These are phyloP conservation scores for Pocota personata DNA, from an alignment of 2,888 invertebrate genomes.

Conservation along the genomic window DNA sequence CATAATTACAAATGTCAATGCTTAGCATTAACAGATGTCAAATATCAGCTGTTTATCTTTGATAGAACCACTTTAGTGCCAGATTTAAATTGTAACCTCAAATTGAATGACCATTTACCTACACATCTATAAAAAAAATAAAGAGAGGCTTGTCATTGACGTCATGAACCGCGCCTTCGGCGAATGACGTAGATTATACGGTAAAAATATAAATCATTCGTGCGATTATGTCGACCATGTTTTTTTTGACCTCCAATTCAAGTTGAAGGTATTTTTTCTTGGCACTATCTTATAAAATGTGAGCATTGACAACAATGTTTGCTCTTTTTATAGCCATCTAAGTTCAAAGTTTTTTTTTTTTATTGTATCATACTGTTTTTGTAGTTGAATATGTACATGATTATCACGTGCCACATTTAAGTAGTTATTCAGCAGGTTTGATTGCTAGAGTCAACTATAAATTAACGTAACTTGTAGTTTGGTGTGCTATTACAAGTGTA, in stretches of 20 bases:
- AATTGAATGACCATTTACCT: neutral
- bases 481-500: neutral
- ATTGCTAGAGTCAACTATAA: neutral
- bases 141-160: conserved; percentile 44
- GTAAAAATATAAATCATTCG: neutral
- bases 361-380: neutral
- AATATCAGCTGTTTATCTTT: too few species aligned
- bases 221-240: neutral
- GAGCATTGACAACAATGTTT: neutral
- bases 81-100: too few species aligned
- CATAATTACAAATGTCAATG: too few species aligned
- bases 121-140: neutral
- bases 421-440: neutral
- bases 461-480: neutral
- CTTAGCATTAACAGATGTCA: too few species aligned
- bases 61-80: too few species aligned
- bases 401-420: neutral
- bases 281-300: conserved; percentile 4
- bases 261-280: conserved; percentile 27
- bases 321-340: neutral
- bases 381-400: neutral
- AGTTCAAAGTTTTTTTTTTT: neutral
- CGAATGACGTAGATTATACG: neutral
- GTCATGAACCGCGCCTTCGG: conserved; percentile 3
- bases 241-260: neutral